phyloP scores from a whole-genome alignment of 2,113 vertebrate genomes.

The Nycticryphes semicollaris region DNA sequence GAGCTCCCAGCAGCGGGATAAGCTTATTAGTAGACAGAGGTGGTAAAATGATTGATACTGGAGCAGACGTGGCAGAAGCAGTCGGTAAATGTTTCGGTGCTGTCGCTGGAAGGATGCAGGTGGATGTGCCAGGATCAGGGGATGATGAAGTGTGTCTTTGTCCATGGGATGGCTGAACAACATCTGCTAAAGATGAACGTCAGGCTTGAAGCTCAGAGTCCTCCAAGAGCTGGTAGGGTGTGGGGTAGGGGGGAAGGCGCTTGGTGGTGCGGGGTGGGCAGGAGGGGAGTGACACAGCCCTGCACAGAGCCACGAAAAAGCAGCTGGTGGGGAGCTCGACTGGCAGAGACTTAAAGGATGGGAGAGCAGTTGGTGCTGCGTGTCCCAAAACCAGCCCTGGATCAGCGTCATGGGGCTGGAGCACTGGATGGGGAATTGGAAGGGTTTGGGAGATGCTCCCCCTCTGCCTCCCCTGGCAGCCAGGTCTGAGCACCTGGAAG shows the following conservation, averaged over 20 bases:
- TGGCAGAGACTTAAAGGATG: background rate
- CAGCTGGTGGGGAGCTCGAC: background rate
- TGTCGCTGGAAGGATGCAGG: background rate
- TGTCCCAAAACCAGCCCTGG: background rate
- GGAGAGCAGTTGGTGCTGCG: background rate
- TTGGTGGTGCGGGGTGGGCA: background rate
- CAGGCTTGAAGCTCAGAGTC: background rate
- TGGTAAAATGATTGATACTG: conserved; percentile 40
- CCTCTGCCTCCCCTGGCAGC: background rate
- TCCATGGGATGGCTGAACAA: background rate
- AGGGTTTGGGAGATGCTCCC: background rate
- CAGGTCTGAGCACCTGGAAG: background rate
- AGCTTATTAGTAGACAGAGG: background rate
- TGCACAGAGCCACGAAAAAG: background rate
- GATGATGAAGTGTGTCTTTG: background rate
- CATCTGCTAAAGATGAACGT: background rate
- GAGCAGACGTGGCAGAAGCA: background rate
- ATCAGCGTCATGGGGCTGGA: background rate
- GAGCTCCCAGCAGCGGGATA: background rate
- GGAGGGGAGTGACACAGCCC: background rate
- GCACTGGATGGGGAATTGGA: rapidly evolving
- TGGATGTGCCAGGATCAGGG: background rate
- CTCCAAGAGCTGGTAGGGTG: background rate
- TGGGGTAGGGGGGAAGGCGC: background rate
- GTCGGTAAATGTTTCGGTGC: background rate